Evolutionary conservation across 2,888 invertebrate genomes (phyloP).

Genomic region (Cantharis flavilabris): DNA sequence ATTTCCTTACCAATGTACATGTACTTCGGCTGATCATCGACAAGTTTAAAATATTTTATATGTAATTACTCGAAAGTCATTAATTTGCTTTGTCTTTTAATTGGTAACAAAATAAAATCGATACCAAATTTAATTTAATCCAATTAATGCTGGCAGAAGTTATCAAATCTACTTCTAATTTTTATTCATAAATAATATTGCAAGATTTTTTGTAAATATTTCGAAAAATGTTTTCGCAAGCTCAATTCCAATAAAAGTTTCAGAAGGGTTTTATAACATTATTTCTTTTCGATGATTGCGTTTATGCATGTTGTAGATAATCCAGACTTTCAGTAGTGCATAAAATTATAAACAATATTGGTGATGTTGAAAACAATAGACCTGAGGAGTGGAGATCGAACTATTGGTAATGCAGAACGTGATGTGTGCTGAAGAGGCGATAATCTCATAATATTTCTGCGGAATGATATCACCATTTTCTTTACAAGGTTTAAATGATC

Average conservation of each 20-base stretch:
- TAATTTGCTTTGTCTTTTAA: neutral
- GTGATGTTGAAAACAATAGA: neutral
- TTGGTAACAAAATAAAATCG: neutral
- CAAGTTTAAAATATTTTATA: neutral
- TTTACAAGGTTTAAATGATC: neutral
- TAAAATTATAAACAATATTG: neutral
- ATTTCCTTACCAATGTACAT: no score
- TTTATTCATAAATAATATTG: neutral
- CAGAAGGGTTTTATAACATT: neutral
- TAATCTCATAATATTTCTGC: neutral
- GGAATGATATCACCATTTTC: neutral
- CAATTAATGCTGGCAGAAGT: neutral
- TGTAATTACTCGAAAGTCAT: neutral
- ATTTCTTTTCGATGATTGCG: neutral
- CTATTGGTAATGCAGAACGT: neutral
- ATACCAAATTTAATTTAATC: neutral
- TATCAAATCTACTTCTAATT: neutral
- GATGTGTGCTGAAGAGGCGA: neutral
- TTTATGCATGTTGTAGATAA: neutral
- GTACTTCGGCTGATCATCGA: neutral
- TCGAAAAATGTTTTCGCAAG: neutral
- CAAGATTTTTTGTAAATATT: neutral
- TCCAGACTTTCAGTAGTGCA: neutral
- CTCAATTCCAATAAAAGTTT: no score
- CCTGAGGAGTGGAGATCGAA: neutral